phyloP scores from a whole-genome alignment of 2,113 vertebrate species.

The human (Homo sapiens) region DNA sequence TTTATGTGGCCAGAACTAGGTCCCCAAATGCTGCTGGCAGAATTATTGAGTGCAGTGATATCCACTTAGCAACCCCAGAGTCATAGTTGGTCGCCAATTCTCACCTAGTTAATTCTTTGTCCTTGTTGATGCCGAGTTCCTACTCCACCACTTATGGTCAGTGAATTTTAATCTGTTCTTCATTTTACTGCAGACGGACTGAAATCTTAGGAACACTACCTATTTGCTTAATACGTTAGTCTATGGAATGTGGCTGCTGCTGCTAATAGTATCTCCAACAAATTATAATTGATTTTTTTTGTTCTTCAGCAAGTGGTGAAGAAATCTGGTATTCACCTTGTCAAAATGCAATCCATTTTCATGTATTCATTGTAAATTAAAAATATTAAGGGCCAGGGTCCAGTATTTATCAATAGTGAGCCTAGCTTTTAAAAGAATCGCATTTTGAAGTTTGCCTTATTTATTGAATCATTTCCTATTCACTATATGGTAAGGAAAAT shows the following conservation, averaged over 20 bases:
- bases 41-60: neutral
- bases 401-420: neutral
- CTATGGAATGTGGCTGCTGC: neutral
- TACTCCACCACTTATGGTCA: rapidly evolving
- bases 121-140: neutral
- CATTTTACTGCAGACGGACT: neutral
- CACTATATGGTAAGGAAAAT: neutral
- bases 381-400: neutral
- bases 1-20: neutral
- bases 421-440: neutral
- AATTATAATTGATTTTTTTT: neutral
- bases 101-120: neutral
- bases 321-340: neutral
- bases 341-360: slow-evolving; percentile 11
- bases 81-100: neutral
- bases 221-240: neutral
- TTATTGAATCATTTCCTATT: slow-evolving; percentile 23
- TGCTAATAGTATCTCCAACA: neutral
- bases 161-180: neutral
- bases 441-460: slow-evolving; percentile 29
- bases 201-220: neutral
- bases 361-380: neutral
- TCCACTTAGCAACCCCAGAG: neutral
- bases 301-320: neutral
- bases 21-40: neutral